These are phyloP conservation scores for Silurus asotus DNA, from an alignment of 2,113 vertebrate genomes.

Conservation along the genomic window DNA sequence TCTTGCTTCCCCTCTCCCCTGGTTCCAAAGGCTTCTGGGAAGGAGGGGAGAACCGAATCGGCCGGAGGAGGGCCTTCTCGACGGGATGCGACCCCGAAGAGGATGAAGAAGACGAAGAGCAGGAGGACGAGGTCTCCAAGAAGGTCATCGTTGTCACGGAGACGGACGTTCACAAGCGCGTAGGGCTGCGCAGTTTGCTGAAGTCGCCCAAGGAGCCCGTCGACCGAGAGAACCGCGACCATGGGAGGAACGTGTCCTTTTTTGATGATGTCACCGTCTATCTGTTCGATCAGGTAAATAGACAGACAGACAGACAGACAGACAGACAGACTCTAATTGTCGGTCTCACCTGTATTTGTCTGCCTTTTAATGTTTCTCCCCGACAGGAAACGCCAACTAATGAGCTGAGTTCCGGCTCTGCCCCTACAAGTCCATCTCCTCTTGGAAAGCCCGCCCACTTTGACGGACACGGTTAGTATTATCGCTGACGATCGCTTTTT, in stretches of 20 bases:
- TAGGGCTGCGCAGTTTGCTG: conserved; percentile 84
- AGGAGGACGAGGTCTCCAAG: conserved; percentile 75
- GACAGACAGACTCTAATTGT: too few relatives aligned
- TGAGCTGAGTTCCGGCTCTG: conserved; percentile 75
- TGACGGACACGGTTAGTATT: conserved; percentile 71
- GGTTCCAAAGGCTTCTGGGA: conserved; percentile 80
- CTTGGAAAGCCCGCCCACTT: conserved; percentile 65
- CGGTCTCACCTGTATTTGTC: background rate
- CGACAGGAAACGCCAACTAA: conserved; percentile 89
- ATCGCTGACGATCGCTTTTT: too few relatives aligned
- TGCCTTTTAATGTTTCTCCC: background rate
- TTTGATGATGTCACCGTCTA: conserved; percentile 90
- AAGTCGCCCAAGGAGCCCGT: conserved; percentile 85
- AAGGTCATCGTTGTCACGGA: conserved; percentile 87
- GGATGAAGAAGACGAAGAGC: conserved; percentile 81
- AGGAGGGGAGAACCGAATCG: conserved; percentile 67
- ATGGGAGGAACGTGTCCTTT: conserved; percentile 84
- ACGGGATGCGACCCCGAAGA: conserved; percentile 75
- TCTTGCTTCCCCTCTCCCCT: conserved; percentile 78
- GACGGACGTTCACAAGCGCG: conserved; percentile 82
- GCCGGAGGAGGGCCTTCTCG: conserved; percentile 72
- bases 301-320: too few relatives aligned
- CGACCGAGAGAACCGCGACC: conserved; percentile 79
- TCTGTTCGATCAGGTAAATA: conserved; percentile 84
- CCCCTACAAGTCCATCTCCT: conserved; percentile 65